Evolutionary conservation across 2,888 invertebrate species (phyloP).

Genomic region (Pocota personata): DNA sequence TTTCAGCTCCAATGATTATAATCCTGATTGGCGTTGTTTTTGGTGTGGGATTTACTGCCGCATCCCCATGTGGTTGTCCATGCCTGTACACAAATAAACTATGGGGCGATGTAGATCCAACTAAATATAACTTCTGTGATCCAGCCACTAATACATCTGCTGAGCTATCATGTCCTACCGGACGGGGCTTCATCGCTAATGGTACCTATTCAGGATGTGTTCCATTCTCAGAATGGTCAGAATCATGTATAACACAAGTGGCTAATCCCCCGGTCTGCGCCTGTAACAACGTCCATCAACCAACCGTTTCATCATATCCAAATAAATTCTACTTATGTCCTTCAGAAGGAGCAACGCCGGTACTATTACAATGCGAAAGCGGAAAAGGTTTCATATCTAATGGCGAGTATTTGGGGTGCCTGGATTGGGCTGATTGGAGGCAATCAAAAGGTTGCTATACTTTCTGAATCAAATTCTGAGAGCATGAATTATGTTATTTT

Average conservation of each 20-base stretch:
- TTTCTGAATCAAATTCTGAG: no score
- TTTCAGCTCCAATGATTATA: constrained; percentile 22
- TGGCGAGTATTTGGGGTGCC: constrained; percentile 74
- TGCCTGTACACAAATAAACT: constrained; percentile 6
- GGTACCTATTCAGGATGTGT: constrained; percentile 28
- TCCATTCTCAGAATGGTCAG: constrained; percentile 41
- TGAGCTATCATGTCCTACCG: background rate
- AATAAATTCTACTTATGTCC: constrained; percentile 74
- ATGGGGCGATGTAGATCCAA: constrained; percentile 23
- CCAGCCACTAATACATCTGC: background rate
- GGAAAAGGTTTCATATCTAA: constrained; percentile 72
- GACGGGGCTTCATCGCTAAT: constrained; percentile 30
- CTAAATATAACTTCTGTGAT: constrained; percentile 30
- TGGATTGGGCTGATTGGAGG: constrained; percentile 74
- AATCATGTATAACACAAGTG: constrained; percentile 64
- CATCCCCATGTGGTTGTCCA: background rate
- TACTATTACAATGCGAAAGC: constrained; percentile 56
- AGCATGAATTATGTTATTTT: no score
- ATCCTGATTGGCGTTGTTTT: constrained; percentile 4
- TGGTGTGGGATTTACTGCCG: constrained; percentile 6
- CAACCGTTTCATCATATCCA: constrained; percentile 67
- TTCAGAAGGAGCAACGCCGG: constrained; percentile 27
- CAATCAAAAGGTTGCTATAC: constrained; percentile 15
- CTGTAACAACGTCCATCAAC: constrained; percentile 67
- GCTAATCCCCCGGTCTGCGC: constrained; percentile 44